Percentiles rank a stretch among this genome's conserved stretches.
Evolutionary conservation across 2,888 invertebrate genomes (phyloP).

Genomic region (Loripinus fragilis): DNA sequence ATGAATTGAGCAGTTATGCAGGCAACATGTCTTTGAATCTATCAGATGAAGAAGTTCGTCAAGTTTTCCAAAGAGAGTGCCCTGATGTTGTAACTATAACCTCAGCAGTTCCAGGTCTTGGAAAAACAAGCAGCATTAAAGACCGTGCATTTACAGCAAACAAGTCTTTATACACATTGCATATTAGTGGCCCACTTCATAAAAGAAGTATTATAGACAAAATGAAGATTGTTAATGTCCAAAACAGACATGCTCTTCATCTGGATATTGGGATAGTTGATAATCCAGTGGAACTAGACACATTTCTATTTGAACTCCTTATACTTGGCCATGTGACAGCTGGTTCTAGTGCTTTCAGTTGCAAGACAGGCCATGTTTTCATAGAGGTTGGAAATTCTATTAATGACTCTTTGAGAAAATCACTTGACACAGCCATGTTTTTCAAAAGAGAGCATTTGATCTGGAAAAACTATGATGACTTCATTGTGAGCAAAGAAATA

Average conservation of each 20-base stretch:
- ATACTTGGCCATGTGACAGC: conserved; percentile 54
- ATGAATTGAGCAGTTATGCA: conserved; percentile 31
- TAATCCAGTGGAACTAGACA: conserved; percentile 57
- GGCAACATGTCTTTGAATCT: background rate
- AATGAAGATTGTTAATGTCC: conserved; percentile 42
- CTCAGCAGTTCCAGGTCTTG: conserved; percentile 64
- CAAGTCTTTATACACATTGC: conserved; percentile 48
- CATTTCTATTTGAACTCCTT: conserved; percentile 66
- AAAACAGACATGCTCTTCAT: conserved; percentile 52
- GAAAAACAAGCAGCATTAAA: conserved; percentile 58
- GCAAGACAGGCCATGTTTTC: conserved; percentile 47
- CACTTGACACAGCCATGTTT: conserved; percentile 56
- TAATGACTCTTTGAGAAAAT: conserved; percentile 56
- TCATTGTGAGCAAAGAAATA: conserved; percentile 54
- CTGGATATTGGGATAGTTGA: conserved; percentile 63
- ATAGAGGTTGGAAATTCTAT: conserved; percentile 69
- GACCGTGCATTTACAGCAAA: conserved; percentile 31
- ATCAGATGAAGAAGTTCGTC: conserved; percentile 29
- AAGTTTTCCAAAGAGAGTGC: conserved; percentile 39
- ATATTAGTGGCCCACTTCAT: conserved; percentile 62
- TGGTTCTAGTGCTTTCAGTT: conserved; percentile 40
- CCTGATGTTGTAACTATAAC: conserved; percentile 53
- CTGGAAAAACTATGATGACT: conserved; percentile 53
- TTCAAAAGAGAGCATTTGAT: conserved; percentile 54
- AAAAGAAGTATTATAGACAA: conserved; percentile 44